Evolutionary conservation across 1,140 invertebrate genomes (phyloP).

Genomic region (Drosophila ironensis): DNA sequence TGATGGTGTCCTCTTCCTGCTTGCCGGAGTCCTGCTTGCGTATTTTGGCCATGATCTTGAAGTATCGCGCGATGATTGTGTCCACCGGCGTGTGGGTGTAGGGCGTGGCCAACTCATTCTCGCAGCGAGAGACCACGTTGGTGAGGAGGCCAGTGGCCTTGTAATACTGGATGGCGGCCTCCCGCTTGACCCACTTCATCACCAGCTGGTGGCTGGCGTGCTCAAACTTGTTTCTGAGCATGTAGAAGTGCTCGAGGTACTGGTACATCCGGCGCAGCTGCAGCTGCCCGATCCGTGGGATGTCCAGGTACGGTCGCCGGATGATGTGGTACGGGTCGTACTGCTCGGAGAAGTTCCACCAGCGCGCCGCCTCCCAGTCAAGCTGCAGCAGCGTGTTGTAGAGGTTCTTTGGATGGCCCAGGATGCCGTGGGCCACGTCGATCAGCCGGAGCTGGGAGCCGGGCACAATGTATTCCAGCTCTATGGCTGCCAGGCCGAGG

Average conservation of each 20-base stretch:
- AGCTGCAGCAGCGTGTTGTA: conserved; percentile 62
- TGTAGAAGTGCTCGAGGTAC: conserved; percentile 39
- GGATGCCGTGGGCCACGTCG: conserved; percentile 65
- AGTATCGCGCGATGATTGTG: conserved; percentile 54
- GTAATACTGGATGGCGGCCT: conserved; percentile 40
- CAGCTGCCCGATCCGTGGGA: conserved; percentile 54
- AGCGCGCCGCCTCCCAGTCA: conserved; percentile 56
- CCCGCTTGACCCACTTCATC: conserved; percentile 51
- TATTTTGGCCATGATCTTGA: conserved; percentile 15
- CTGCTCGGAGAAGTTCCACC: conserved; percentile 42
- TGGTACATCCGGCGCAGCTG: conserved; percentile 22
- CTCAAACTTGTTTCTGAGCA: conserved; percentile 8
- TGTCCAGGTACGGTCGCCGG: conserved; percentile 39
- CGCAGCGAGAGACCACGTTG: conserved; percentile 38
- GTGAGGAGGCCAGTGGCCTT: conserved; percentile 47
- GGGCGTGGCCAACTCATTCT: conserved; percentile 35
- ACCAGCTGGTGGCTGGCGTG: background rate
- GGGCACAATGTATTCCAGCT: conserved; percentile 72
- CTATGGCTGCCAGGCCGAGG: conserved; percentile 53
- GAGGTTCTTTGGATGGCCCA: conserved; percentile 65
- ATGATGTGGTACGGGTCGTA: conserved; percentile 70
- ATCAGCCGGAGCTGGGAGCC: conserved; percentile 60
- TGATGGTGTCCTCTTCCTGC: conserved; percentile 3
- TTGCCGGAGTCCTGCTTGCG: conserved; percentile 15
- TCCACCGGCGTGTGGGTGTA: conserved; percentile 12